Evolutionary conservation across 2,113 vertebrate genomes (phyloP).

Genomic region (Rutilus rutilus): DNA sequence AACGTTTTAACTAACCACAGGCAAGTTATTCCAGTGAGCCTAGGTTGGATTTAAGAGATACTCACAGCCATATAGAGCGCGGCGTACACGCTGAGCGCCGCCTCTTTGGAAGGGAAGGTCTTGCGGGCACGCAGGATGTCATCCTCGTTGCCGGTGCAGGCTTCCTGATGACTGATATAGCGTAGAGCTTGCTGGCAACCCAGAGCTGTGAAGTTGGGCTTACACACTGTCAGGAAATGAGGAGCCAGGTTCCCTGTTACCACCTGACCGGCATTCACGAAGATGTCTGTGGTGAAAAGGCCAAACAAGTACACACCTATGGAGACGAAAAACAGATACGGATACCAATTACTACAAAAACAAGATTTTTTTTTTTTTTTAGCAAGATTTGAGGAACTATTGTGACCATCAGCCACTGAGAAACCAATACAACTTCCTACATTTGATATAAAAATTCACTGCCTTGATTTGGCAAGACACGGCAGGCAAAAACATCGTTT

Average conservation of each 20-base stretch:
- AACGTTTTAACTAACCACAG: background rate
- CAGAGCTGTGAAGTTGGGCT: conserved; percentile 95
- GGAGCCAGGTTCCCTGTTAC: conserved; percentile 97
- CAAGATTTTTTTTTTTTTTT: too few species aligned
- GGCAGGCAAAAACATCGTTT: too few species aligned
- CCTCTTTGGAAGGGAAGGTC: conserved; percentile 99
- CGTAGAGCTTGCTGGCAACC: conserved; percentile 93
- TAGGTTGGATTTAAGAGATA: conserved; percentile 53
- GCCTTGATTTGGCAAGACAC: background rate
- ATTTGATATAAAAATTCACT: conserved; percentile 13
- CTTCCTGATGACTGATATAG: conserved; percentile 93
- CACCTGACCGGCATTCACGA: conserved; percentile 97
- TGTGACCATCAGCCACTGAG: background rate
- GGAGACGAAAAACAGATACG: conserved; percentile 41
- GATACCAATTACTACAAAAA: background rate
- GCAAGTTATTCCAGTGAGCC: background rate
- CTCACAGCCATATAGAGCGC: conserved; percentile 96
- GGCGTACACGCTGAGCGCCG: conserved; percentile 92
- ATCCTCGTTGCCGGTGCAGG: conserved; percentile 93
- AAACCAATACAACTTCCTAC: background rate
- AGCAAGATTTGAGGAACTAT: background rate
- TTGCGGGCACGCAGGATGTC: conserved; percentile 92
- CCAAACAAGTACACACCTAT: conserved; percentile 97
- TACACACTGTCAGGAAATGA: conserved; percentile 95
- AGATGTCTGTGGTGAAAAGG: conserved; percentile 97